Base-by-base conservation (phyloP, 2,888 invertebrate genomes). In the Tenthredo amoena region DNA sequence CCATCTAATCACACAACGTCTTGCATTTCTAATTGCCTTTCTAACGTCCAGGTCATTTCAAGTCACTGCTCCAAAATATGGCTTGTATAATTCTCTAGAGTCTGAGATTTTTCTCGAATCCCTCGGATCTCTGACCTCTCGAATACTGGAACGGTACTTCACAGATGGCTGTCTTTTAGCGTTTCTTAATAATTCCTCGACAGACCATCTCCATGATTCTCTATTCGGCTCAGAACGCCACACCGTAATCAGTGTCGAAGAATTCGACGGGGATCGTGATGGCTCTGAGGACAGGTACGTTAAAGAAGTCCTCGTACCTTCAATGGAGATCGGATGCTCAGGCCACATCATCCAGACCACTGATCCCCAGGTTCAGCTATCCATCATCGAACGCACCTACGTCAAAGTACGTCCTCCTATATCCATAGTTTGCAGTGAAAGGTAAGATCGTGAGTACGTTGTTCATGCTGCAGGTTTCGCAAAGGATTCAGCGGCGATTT, bases 251-350 rank as follows among this genome's bases (percentile, higher is more conserved):
- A 47, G 9, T 31, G 47, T 43, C 21, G 31, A 76, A n/a, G 47
- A 47, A 43, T 76, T 76, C 15, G 47, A 76, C 26, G 26, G 6
- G 21, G 43, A 76, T 26, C 10, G 9, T 10, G 47, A 76, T 4
- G 6, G 10, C 47, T 10, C 9, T 31, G 18, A 40, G 34, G 71
- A 71, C n/a, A 21, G 40, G 2, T 76, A 76, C 34, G 26, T 76
- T 18, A 18, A 15, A 34, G 47, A 76, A 0, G 15, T 76, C 6
- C 76, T 76, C 1, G 47, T 31, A 26, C 76, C 76, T 10, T 76
- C 31, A 10, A 76, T 76, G 76, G 76, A 76, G 15, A 76, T 76
- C 76, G 76, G 76, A 9, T 76, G 76, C 47, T 4, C 43, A 21
- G 76, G 76, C 21, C 76, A 76, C 43, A 47, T 76, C n/a, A 76